phyloP scores from a whole-genome alignment of 2,113 vertebrate genomes.

The Corynorhinus townsendii region DNA sequence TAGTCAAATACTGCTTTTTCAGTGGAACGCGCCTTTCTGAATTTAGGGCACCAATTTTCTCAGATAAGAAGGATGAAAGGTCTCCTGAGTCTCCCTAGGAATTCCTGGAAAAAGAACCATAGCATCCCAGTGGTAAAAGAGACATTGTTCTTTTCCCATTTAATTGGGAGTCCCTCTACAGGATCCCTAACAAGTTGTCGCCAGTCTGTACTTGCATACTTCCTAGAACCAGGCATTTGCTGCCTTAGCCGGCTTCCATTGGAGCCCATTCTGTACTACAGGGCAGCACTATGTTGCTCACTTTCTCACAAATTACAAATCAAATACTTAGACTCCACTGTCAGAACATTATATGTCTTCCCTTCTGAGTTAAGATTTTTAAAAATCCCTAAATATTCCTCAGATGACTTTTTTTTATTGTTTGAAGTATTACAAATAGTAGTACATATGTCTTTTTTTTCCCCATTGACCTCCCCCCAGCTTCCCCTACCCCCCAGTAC shows the following conservation, averaged over 20 bases:
- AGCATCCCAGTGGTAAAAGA: neutral
- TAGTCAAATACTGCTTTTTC: neutral
- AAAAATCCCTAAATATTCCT: neutral
- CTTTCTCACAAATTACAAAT: neutral
- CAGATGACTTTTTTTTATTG: neutral
- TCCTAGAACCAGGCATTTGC: neutral
- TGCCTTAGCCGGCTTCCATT: neutral
- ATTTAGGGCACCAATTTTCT: neutral
- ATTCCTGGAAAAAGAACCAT: neutral
- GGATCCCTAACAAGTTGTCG: neutral
- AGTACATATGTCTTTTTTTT: no score
- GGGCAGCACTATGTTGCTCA: neutral
- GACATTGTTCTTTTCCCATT: neutral
- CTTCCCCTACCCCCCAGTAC: no score
- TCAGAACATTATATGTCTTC: neutral
- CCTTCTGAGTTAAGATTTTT: neutral
- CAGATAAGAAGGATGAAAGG: neutral
- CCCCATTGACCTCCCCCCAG: no score
- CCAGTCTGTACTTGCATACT: neutral
- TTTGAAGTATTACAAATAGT: no score
- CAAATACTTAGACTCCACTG: neutral
- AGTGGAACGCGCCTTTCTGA: neutral
- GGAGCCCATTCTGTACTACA: neutral
- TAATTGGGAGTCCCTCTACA: neutral
- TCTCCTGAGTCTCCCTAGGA: neutral